Evolutionary conservation across 1,140 invertebrate genomes (phyloP), one percentile per base, ranked within the genome.

Genomic region (Anadara kagoshimensis): DNA sequence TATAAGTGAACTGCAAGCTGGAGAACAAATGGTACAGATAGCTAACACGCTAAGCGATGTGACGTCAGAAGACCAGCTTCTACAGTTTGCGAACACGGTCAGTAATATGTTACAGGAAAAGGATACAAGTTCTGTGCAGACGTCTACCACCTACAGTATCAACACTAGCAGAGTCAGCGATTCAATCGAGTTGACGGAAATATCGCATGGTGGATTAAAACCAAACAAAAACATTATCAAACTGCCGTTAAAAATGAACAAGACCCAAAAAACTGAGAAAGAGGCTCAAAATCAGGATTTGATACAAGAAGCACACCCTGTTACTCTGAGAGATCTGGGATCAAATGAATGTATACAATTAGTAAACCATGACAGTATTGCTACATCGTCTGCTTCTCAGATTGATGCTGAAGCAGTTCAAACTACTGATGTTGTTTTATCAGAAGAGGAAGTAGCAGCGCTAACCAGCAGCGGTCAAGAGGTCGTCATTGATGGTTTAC

Each of bases 401-500:
- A 64, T 41, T 36, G 36, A 51, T 14, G 8, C 45, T 36, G 24
- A 64, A 8, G 18, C 49, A 41, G 41, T 14, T 44, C 51, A 36
- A 36, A 14, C 24, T 3, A 53, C 26, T 53, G 12, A 45, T 41
- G 62, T 26, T 0, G 62, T 64, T 2, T 49, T 51, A 64, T 51
- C 62, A 5, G 22, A 36, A 20, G 62, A 64, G 2, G 29, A 22
- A 18, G 57, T 58, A 43, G 18, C 58, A 16, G 45, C 66, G 16
- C 4, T 56, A 5, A 41, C 57, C 18, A 49, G 29, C 24, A 56
- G 63, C 49, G 68, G 54, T 20, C 71, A 73, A 56, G 71, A 73
- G 18, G 68, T 73, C 29, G 47, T 73, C 41, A 73, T 73, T 49
- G 71, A 73, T 54, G 71, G 71, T 5, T 63, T 67, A 20, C 65